These are phyloP conservation scores for Galago senegalensis DNA, from an alignment of 2,797 vertebrate species.

Conservation along the genomic window DNA sequence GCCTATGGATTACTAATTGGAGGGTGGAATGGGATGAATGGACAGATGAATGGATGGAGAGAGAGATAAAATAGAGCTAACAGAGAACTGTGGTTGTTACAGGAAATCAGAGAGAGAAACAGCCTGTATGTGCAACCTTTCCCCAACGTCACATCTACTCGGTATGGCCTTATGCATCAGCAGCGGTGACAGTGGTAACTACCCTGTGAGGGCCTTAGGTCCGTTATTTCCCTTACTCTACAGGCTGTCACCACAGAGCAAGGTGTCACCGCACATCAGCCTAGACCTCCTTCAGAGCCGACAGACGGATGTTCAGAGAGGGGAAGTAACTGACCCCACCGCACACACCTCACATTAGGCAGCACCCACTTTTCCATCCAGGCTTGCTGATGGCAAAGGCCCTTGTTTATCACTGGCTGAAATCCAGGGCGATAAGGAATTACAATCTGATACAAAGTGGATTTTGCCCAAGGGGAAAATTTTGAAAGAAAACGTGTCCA, in stretches of 20 bases:
- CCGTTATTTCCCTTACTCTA: background rate
- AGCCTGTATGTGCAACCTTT: background rate
- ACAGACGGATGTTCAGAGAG: background rate
- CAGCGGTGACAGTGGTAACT: background rate
- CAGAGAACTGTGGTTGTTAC: background rate
- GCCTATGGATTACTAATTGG: background rate
- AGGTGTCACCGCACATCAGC: background rate
- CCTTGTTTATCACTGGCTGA: background rate
- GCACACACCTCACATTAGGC: background rate
- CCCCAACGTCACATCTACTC: background rate
- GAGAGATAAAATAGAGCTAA: background rate
- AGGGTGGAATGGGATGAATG: background rate
- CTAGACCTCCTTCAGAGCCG: background rate
- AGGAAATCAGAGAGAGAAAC: conserved; percentile 22
- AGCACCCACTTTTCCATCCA: background rate
- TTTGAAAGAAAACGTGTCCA: background rate
- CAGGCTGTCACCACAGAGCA: background rate
- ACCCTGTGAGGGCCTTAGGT: background rate
- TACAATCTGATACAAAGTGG: background rate
- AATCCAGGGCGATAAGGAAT: background rate
- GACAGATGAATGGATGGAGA: background rate
- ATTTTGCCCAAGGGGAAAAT: background rate
- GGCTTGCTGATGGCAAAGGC: background rate
- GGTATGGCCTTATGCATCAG: no score
- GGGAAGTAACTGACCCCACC: background rate